Percentiles rank a stretch among this genome's conserved stretches.
These are phyloP conservation scores for Marcusenius ussheri DNA, from an alignment of 2,113 vertebrate species.

Conservation along the genomic window DNA sequence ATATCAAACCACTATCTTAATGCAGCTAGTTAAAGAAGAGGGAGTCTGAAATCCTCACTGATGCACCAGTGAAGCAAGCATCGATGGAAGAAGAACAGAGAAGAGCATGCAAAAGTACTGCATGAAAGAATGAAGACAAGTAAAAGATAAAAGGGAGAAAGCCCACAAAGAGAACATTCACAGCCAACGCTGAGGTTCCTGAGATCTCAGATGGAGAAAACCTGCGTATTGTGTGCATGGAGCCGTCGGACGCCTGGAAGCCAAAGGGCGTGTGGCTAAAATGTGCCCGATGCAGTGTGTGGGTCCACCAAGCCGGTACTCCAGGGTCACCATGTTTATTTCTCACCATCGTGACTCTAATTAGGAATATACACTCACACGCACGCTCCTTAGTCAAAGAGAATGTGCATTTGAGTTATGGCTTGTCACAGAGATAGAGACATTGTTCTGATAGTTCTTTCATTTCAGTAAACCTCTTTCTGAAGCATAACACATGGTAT, in stretches of 20 bases:
- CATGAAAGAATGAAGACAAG: not conserved
- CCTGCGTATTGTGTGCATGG: not conserved
- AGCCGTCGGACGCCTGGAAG: not conserved
- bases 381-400: not conserved
- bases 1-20: not conserved
- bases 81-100: no score
- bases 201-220: not conserved
- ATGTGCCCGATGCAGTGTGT: no score
- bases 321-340: not conserved
- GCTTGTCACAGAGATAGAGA: not conserved
- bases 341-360: no score
- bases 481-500: not conserved
- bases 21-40: not conserved
- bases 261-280: no score
- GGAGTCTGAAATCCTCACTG: not conserved
- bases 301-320: no score
- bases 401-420: not conserved
- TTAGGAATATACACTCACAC: no score
- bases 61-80: no score
- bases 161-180: no score
- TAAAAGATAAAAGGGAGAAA: no score
- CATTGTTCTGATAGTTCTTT: not conserved
- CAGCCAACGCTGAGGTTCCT: not conserved
- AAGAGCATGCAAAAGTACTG: not conserved
- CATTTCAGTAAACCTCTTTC: not conserved